These are phyloP conservation scores for Sapajus apella DNA, from an alignment of 2,113 vertebrate genomes.

Conservation along the genomic window DNA sequence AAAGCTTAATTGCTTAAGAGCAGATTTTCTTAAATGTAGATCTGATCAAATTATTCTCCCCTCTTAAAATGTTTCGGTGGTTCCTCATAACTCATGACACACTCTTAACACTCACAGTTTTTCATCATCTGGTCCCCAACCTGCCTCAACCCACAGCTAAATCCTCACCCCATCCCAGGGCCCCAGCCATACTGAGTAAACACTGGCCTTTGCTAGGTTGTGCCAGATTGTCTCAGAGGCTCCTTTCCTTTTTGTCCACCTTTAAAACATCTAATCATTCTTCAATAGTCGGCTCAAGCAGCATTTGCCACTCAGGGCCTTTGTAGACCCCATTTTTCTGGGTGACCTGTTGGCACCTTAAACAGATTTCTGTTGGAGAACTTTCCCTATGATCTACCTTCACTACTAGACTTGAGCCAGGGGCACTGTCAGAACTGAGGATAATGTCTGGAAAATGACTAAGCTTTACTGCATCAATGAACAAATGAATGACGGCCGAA, in stretches of 20 bases:
- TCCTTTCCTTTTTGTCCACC: background rate
- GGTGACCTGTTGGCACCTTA: background rate
- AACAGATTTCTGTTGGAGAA: background rate
- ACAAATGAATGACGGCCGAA: background rate
- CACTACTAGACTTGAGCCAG: background rate
- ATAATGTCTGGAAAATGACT: background rate
- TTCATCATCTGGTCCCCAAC: background rate
- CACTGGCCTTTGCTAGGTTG: background rate
- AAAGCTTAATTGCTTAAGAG: background rate
- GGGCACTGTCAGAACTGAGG: background rate
- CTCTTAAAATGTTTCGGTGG: background rate
- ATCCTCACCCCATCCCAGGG: too few relatives aligned
- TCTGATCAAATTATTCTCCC: background rate
- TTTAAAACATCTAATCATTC: background rate
- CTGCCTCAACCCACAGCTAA: background rate
- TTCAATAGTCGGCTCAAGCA: background rate
- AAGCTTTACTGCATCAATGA: background rate
- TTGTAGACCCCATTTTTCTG: background rate
- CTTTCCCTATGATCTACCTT: background rate
- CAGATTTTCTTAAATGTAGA: background rate
- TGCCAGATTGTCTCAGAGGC: background rate
- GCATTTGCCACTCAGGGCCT: background rate
- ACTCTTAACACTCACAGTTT: background rate
- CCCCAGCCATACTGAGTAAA: too few relatives aligned
- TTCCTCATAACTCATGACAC: background rate